phyloP scores from a whole-genome alignment of 2,113 vertebrate species.

The Acanthochromis polyacanthus region DNA sequence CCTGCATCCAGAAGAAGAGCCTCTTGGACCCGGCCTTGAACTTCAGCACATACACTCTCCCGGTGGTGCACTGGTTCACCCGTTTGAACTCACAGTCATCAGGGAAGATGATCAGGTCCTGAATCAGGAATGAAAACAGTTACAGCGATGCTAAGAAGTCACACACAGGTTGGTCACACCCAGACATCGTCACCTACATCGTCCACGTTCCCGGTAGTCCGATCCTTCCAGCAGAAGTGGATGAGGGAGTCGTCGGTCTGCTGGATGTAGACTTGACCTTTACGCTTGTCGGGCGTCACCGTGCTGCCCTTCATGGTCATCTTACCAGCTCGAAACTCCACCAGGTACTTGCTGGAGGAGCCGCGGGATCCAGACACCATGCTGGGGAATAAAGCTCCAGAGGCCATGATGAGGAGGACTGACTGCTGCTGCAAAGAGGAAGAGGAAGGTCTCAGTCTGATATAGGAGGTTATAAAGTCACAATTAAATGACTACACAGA shows the following conservation, averaged over 20 bases:
- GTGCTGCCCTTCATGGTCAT: conserved; percentile 97
- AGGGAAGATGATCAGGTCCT: conserved; percentile 98
- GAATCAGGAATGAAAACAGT: background rate
- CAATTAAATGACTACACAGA: background rate
- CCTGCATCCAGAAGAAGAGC: conserved; percentile 99
- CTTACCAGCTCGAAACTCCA: conserved; percentile 97
- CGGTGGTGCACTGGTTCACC: conserved; percentile 94
- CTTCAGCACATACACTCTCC: conserved; percentile 95
- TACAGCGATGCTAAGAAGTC: background rate
- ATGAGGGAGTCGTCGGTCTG: conserved; percentile 98
- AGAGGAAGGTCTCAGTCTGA: background rate
- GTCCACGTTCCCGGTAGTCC: conserved; percentile 93
- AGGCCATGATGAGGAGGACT: conserved; percentile 88
- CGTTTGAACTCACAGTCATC: conserved; percentile 98
- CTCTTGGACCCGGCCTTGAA: conserved; percentile 97
- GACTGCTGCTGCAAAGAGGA: conserved; percentile 1
- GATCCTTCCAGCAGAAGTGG: conserved; percentile 98
- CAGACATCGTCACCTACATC: conserved; percentile 81
- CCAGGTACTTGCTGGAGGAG: conserved; percentile 95
- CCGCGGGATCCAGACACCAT: conserved; percentile 95
- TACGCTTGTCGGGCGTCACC: conserved; percentile 96
- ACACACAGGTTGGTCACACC: background rate
- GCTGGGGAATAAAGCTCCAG: conserved; percentile 96
- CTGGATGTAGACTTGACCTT: conserved; percentile 97
- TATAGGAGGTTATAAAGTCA: background rate